Evolutionary conservation across 2,113 vertebrate species (phyloP).

Genomic region (Ellobius talpinus): DNA sequence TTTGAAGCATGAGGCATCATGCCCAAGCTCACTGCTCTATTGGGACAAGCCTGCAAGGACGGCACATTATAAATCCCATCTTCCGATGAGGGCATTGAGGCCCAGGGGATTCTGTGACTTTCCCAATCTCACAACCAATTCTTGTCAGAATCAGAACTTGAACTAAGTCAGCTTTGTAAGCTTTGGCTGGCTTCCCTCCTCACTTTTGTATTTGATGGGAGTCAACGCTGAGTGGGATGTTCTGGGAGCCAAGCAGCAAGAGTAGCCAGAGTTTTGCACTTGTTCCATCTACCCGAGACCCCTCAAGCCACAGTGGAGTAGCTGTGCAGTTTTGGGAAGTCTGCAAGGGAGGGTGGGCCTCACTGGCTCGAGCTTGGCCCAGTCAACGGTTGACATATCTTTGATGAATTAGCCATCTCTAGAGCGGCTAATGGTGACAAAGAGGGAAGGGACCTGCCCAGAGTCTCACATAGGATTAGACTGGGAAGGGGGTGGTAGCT

Average conservation of each 20-base stretch:
- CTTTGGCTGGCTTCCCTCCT: not conserved
- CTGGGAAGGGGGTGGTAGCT: not conserved
- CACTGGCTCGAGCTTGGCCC: not conserved
- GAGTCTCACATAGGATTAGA: not conserved
- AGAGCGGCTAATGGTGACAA: not conserved
- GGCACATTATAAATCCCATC: not conserved
- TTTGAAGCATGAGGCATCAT: not conserved
- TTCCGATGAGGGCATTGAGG: slow-evolving; percentile 2
- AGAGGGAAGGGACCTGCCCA: not conserved
- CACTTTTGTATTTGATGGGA: not conserved
- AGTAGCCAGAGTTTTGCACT: not conserved
- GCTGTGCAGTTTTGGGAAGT: not conserved
- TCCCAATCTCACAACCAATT: not conserved
- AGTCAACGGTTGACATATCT: not conserved
- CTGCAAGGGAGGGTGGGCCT: not conserved
- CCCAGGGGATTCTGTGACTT: not conserved
- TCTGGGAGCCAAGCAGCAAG: not conserved
- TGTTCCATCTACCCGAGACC: not conserved
- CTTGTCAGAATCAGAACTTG: not conserved
- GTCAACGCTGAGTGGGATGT: not conserved
- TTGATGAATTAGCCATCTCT: not conserved
- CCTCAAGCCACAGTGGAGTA: not conserved
- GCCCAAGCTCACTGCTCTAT: not conserved
- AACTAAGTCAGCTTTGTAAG: not conserved
- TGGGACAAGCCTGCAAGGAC: not conserved